Conservation (phyloP, 1,140 invertebrate species). For the Lepidurus arcticus region DNA sequence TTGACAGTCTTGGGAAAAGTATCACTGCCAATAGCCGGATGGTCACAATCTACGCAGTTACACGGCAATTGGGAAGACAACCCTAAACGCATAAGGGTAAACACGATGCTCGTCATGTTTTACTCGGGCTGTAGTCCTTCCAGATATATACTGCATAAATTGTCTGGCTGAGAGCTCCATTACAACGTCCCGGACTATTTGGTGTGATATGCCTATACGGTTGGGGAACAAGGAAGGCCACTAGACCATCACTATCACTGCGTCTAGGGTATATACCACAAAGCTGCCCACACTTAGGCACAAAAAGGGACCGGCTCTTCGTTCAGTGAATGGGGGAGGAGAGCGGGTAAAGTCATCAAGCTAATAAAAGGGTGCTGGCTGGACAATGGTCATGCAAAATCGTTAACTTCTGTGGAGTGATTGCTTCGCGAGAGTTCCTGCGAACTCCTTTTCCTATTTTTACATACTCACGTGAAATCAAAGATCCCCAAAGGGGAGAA, state of each 20-base stretch:
- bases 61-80: background rate
- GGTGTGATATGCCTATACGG: background rate
- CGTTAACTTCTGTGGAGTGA: background rate
- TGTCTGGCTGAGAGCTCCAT: background rate
- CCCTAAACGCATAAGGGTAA: background rate
- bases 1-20: no score
- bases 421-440: background rate
- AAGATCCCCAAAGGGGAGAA: background rate
- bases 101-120: conserved; percentile 10
- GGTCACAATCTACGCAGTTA: no score
- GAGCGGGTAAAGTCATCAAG: conserved; percentile 18
- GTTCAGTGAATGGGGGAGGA: conserved; percentile 1
- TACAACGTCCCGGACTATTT: background rate
- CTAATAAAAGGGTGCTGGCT: conserved; percentile 16
- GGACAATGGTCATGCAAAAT: conserved; percentile 21
- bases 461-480: conserved; percentile 22
- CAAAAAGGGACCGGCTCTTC: background rate
- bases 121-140: background rate
- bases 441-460: background rate
- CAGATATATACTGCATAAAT: background rate
- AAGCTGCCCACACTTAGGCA: conserved; percentile 6
- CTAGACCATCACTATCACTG: background rate
- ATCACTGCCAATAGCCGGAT: no score
- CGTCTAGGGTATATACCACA: background rate
- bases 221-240: background rate